Conservation (phyloP, 2,888 invertebrate genomes). For the Diarsia brunnea region DNA sequence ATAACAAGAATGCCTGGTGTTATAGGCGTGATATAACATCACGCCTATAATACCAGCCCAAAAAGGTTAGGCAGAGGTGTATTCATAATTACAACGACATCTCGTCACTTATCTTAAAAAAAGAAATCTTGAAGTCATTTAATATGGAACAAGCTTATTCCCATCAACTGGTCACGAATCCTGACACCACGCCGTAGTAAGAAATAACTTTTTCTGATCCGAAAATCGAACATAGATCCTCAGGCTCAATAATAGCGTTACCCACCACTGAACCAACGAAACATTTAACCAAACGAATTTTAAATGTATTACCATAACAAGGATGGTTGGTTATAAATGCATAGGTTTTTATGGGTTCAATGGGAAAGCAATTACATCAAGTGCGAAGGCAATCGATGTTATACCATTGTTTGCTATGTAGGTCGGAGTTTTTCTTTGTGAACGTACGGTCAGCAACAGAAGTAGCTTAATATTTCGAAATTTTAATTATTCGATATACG, state of each 20-base stretch:
- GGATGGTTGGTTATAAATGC: slow-evolving; percentile 61
- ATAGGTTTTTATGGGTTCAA: slow-evolving; percentile 59
- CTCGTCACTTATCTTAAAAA: not conserved
- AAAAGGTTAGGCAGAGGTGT: not conserved
- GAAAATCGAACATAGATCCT: not conserved
- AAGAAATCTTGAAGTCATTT: too few species aligned
- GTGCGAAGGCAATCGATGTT: slow-evolving; percentile 61
- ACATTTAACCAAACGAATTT: slow-evolving; percentile 21
- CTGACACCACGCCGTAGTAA: too few species aligned
- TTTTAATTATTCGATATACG: too few species aligned
- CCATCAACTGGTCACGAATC: not conserved
- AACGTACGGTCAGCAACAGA: not conserved
- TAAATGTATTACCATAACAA: slow-evolving; percentile 52
- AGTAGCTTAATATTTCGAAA: too few species aligned
- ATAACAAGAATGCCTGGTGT: slow-evolving; percentile 40
- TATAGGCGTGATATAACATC: too few species aligned
- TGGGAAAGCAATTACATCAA: slow-evolving; percentile 71
- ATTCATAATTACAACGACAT: not conserved
- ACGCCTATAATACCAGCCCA: not conserved
- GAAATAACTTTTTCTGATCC: not conserved
- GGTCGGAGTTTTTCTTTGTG: slow-evolving; percentile 40
- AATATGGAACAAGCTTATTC: too few species aligned
- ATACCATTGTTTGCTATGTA: slow-evolving; percentile 40
- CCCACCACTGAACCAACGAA: not conserved
- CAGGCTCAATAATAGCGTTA: not conserved